These are phyloP conservation scores for Aspidapion aeneum DNA, from an alignment of 2,888 invertebrate genomes.

Conservation along the genomic window DNA sequence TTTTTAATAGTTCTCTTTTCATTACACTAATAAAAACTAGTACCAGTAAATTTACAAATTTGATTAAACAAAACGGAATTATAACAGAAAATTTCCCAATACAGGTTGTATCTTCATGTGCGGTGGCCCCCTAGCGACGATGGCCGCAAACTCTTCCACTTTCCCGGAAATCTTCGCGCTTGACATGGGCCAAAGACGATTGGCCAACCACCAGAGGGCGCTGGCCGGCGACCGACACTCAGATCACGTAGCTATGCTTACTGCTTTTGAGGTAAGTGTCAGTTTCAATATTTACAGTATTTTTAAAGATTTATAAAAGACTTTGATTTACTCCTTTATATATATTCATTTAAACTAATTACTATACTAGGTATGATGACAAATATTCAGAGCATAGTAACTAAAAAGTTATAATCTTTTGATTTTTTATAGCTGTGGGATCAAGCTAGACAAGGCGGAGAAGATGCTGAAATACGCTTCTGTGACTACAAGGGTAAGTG, in stretches of 20 bases:
- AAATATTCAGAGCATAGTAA: not conserved
- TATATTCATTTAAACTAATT: no score
- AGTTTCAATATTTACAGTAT: no score
- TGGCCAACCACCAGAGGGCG: conserved; percentile 81
- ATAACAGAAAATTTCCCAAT: no score
- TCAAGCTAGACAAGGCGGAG: conserved; percentile 62
- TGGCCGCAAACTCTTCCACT: conserved; percentile 94
- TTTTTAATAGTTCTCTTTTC: no score
- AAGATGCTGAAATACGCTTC: conserved; percentile 75
- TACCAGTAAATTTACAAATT: no score
- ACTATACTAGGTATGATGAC: no score
- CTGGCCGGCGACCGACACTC: conserved; percentile 85
- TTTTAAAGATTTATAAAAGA: not conserved
- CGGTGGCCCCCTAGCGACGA: conserved; percentile 87
- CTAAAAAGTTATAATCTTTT: not conserved
- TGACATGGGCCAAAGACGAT: conserved; percentile 68
- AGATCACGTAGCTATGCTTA: conserved; percentile 94
- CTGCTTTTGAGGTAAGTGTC: conserved; percentile 71
- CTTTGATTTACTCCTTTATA: no score
- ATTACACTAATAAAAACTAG: no score
- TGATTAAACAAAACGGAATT: no score
- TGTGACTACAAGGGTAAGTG: conserved; percentile 77
- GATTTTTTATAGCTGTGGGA: conserved; percentile 61
- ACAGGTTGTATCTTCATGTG: conserved; percentile 88
- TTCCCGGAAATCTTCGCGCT: conserved; percentile 92